phyloP scores from a whole-genome alignment of 2,888 invertebrate species.

The Chaetogeoica ovagalla region DNA sequence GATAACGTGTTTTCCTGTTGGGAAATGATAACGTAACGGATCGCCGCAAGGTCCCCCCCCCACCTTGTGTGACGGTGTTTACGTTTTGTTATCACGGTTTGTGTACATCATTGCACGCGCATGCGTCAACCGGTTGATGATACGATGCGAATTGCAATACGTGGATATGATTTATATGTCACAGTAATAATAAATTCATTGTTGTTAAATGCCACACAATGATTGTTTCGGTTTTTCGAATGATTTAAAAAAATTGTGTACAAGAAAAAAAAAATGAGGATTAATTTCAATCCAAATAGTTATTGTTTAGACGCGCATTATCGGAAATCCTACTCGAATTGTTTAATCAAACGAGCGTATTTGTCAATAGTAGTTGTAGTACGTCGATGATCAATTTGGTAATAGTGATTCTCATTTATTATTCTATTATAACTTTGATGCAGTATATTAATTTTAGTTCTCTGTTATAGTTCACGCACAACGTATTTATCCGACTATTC shows the following conservation, averaged over 20 bases:
- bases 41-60: too few relatives aligned
- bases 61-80: not conserved
- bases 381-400: not conserved
- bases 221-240: not conserved
- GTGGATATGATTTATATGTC: conserved; percentile 8
- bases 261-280: not conserved
- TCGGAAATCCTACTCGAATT: not conserved
- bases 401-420: not conserved
- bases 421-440: not conserved
- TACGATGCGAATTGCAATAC: not conserved
- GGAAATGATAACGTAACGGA: not conserved
- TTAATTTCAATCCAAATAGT: not conserved
- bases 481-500: not conserved
- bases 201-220: not conserved
- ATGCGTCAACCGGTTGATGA: conserved; percentile 15
- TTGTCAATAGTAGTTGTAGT: too few relatives aligned
- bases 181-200: too few relatives aligned
- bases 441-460: not conserved
- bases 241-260: not conserved
- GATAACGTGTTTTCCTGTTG: not conserved
- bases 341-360: not conserved
- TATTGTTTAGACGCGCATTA: not conserved
- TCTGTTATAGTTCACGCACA: not conserved
- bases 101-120: not conserved
- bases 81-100: not conserved